Conservation (phyloP, 1,140 invertebrate genomes). For the Temnothorax curvispinosus region DNA sequence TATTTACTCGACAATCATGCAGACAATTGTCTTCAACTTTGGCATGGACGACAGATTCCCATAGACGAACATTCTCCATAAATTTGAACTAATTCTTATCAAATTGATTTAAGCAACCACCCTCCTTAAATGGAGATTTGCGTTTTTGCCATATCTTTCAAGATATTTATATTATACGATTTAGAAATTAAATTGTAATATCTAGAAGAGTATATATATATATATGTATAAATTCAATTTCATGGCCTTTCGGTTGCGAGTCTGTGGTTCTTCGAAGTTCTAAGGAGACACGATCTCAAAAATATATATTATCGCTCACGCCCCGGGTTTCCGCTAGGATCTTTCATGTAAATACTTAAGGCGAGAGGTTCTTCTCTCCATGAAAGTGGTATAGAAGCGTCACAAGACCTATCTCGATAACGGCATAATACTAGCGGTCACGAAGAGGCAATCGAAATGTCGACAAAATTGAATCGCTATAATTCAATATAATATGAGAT, state of each 20-base stretch:
- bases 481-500: neutral
- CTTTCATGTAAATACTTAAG: slow-evolving; percentile 62
- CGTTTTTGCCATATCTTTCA: slow-evolving; percentile 3
- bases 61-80: too few relatives aligned
- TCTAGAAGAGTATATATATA: neutral
- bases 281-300: slow-evolving; percentile 18
- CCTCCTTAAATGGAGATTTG: slow-evolving; percentile 3
- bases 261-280: slow-evolving; percentile 23
- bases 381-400: slow-evolving; percentile 49
- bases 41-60: too few relatives aligned
- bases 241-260: neutral
- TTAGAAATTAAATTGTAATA: slow-evolving; percentile 19
- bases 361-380: slow-evolving; percentile 50
- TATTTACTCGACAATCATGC: too few relatives aligned
- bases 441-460: slow-evolving; percentile 45
- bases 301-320: slow-evolving; percentile 48
- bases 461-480: slow-evolving; percentile 18
- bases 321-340: slow-evolving; percentile 11
- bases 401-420: slow-evolving; percentile 26
- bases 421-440: slow-evolving; percentile 32
- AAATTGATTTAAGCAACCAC: too few relatives aligned
- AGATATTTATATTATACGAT: slow-evolving; percentile 3
- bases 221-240: slow-evolving; percentile 37
- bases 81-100: too few relatives aligned
- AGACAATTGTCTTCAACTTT: too few relatives aligned